phyloP scores from a whole-genome alignment of 2,797 vertebrate genomes.

The Petrocephalus sullivani region DNA sequence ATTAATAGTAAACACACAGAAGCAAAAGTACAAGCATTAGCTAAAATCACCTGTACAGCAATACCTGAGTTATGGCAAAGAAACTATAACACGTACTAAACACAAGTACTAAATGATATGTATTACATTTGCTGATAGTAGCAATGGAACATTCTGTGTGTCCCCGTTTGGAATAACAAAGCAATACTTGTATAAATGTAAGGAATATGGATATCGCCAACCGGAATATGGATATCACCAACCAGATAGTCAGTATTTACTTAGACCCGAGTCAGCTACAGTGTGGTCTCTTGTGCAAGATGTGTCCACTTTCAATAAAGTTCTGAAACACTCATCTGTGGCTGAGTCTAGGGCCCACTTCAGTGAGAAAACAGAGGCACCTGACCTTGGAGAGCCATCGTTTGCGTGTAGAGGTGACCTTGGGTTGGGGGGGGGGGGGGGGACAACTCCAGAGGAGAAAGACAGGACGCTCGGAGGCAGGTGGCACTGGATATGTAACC shows the following conservation, averaged over 20 bases:
- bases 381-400: not conserved
- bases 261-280: not conserved
- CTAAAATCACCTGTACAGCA: not conserved
- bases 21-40: not conserved
- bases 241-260: not conserved
- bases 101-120: not conserved
- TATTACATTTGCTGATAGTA: not conserved
- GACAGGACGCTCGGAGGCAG: not conserved
- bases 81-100: not conserved
- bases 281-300: not conserved
- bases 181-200: not conserved
- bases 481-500: not conserved
- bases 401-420: not conserved
- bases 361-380: not conserved
- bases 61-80: not conserved
- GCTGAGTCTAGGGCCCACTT: not conserved
- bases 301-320: not conserved
- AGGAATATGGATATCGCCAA: not conserved
- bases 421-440: not conserved
- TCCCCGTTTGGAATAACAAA: not conserved
- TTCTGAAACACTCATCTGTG: not conserved
- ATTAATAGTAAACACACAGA: not conserved
- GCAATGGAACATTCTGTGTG: not conserved
- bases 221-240: too few relatives aligned
- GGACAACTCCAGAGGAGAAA: not conserved